Evolutionary conservation across 2,888 invertebrate genomes (phyloP), one percentile per base, ranked within the genome.

Genomic region (Nemoura dubitans): DNA sequence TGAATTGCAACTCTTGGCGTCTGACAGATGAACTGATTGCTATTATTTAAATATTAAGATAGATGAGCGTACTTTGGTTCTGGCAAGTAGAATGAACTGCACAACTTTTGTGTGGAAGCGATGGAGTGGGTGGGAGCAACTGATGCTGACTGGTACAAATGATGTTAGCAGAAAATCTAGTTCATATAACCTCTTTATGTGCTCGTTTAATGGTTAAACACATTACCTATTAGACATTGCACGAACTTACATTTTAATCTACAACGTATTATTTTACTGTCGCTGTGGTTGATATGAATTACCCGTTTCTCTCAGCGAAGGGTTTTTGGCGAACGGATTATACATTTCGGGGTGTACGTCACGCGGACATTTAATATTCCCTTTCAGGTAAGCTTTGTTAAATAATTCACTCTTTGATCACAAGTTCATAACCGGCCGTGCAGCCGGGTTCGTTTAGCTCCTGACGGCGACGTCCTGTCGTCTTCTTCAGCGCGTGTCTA

Each of bases 351-450:
- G 36, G 6, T 21, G 16, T 14, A 16, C 59, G 59, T 59, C 59
- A 21, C 21, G 6, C 59, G 10, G 59, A 16, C 59, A 59, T 59
- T 21, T 59, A 59, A 59, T 59, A 59, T 59, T 59, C 59, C 14
- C 59, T 59, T 59, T 59, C 59, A 59, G 59, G 59, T 59, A 59
- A 59, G 59, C 59, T 59, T 59, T 59, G 59, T 59, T 59, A 59
- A 59, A 59, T 59, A 59, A 59, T 59, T 59, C 59, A 59, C 59
- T 59, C 59, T 59, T 59, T 59, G 59, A 59, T 59, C 59, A 59
- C 14, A 59, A 59, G 59, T 59, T 59, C 59, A 59, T 59, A 59
- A 59, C 16, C 59, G 59, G 14, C 14, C 59, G 59, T 36, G 36
- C 36, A 6, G 36, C 5, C 36, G 36, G 36, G 36, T 10, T 3